These are phyloP conservation scores for Anser brachyrhynchus DNA, from an alignment of 2,113 vertebrate genomes.

Conservation along the genomic window DNA sequence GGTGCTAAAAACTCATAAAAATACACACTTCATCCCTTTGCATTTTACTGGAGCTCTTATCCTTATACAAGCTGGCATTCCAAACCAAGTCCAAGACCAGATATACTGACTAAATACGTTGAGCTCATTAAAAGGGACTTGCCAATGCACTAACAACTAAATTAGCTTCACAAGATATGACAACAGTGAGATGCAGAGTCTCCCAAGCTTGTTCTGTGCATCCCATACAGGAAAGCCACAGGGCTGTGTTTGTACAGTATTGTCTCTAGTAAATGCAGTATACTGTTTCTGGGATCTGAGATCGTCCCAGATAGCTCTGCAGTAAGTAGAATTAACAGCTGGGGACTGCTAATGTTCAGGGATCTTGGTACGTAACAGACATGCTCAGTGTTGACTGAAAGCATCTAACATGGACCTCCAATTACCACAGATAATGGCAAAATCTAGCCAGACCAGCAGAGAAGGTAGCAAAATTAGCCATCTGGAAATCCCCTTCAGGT, in stretches of 20 bases:
- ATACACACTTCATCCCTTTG: background rate
- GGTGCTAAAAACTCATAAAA: background rate
- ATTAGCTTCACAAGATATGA: background rate
- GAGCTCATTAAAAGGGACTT: background rate
- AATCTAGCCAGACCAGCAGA: background rate
- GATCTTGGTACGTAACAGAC: background rate
- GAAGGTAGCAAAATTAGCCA: background rate
- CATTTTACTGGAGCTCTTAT: background rate
- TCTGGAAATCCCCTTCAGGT: background rate
- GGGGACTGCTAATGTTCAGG: background rate
- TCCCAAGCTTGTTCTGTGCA: background rate
- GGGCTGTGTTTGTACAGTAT: background rate
- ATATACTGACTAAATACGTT: background rate
- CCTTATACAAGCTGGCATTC: background rate
- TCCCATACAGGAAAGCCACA: background rate
- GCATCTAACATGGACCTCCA: background rate
- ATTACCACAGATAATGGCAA: background rate
- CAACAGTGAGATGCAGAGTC: background rate
- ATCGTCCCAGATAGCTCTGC: background rate
- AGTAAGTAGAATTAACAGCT: background rate
- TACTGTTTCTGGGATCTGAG: background rate
- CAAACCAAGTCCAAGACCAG: background rate
- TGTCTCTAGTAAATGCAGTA: background rate
- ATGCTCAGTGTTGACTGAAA: background rate
- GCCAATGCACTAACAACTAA: background rate